A percentile compares a stretch with the other conserved stretches of the same genome.
Conservation (phyloP, 2,888 invertebrate genomes). For the Oasisia sp. region DNA sequence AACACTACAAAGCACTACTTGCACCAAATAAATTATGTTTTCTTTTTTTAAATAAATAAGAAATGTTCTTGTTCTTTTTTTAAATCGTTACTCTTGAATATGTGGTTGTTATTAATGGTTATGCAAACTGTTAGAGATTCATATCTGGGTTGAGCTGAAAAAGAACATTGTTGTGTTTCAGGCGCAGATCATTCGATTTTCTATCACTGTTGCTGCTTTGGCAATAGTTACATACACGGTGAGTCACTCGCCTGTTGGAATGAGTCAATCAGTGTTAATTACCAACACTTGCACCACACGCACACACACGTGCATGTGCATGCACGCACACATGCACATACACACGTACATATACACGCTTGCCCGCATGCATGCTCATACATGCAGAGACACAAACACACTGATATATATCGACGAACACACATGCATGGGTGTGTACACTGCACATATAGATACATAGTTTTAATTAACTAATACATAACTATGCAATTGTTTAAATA, state of each 20-base stretch:
- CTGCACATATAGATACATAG: too few relatives aligned
- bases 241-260: conserved; percentile 36
- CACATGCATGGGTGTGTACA: too few relatives aligned
- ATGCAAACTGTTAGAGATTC: neutral
- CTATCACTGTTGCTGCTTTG: conserved; percentile 46
- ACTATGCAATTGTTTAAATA: too few relatives aligned
- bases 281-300: too few relatives aligned
- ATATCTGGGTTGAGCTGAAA: neutral
- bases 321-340: neutral
- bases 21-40: neutral
- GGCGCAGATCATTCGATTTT: conserved; percentile 50
- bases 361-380: neutral
- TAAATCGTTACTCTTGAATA: too few relatives aligned
- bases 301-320: neutral
- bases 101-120: neutral
- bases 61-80: neutral
- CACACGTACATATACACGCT: neutral
- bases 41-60: neutral
- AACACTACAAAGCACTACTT: neutral
- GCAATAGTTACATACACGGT: conserved; percentile 36
- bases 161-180: conserved; percentile 35
- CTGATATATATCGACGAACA: too few relatives aligned
- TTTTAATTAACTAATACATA: too few relatives aligned
- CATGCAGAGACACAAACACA: neutral
- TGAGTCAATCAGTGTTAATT: too few relatives aligned